Percentiles rank a stretch among this genome's conserved stretches.
Conservation (phyloP, 1,140 invertebrate species). For the Listronotus bonariensis region DNA sequence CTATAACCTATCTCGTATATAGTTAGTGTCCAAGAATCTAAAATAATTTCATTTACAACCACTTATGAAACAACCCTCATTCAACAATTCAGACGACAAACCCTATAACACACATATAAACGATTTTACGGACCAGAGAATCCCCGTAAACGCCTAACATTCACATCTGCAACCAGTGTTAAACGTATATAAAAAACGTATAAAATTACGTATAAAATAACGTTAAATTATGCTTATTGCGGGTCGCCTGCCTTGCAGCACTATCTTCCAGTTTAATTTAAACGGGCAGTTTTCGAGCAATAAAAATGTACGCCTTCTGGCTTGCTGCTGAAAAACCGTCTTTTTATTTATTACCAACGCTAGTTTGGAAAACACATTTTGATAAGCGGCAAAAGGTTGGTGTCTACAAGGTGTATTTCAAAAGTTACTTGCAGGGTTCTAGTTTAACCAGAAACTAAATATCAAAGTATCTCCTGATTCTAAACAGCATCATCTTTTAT, state of each 20-base stretch:
- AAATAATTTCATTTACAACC: too few species aligned
- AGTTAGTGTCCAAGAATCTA: too few species aligned
- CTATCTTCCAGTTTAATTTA: slow-evolving; percentile 57
- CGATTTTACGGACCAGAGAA: slow-evolving; percentile 13
- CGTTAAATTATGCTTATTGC: slow-evolving; percentile 46
- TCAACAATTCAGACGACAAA: not conserved
- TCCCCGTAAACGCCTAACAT: slow-evolving; percentile 4
- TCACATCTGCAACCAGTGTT: slow-evolving; percentile 41
- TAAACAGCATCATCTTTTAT: too few species aligned
- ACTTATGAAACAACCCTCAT: not conserved
- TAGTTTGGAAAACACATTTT: slow-evolving; percentile 26
- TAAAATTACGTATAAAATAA: slow-evolving; percentile 38
- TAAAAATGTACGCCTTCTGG: slow-evolving; percentile 59
- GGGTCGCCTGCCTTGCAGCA: slow-evolving; percentile 48
- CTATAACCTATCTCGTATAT: too few species aligned
- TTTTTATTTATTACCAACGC: slow-evolving; percentile 55
- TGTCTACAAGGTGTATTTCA: too few species aligned
- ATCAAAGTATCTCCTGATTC: too few species aligned
- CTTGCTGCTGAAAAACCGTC: slow-evolving; percentile 52
- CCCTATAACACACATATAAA: too few species aligned
- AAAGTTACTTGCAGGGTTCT: too few species aligned
- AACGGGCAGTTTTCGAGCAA: slow-evolving; percentile 57
- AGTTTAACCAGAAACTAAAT: too few species aligned
- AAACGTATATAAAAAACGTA: slow-evolving; percentile 22
- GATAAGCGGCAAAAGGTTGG: slow-evolving; percentile 20